phyloP scores from a whole-genome alignment of 2,888 invertebrate species.

The Odontocolon sp. region DNA sequence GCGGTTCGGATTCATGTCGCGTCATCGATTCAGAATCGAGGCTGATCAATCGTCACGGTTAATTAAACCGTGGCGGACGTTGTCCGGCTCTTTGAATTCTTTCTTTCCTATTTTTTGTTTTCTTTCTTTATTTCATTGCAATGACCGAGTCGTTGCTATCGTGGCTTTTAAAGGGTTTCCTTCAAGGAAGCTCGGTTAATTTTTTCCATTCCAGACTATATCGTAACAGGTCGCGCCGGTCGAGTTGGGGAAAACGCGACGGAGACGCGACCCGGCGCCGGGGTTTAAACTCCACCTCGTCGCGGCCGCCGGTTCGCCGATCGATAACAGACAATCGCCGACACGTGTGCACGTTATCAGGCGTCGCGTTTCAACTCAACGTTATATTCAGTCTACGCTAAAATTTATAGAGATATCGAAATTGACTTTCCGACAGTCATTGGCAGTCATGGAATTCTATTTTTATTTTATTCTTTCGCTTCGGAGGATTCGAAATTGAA shows the following conservation, averaged over 20 bases:
- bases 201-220: conserved; percentile 26
- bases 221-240: conserved; percentile 44
- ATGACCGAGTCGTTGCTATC: too few relatives aligned
- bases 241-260: conserved; percentile 12
- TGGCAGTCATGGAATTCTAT: too few relatives aligned
- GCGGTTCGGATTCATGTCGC: conserved; percentile 17
- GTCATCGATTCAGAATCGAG: conserved; percentile 22
- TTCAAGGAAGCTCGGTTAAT: too few relatives aligned
- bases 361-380: conserved; percentile 35
- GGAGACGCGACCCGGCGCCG: conserved; percentile 44
- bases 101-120: too few relatives aligned
- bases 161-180: too few relatives aligned
- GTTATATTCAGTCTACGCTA: neutral
- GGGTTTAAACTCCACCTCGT: conserved; percentile 34
- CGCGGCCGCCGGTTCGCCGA: conserved; percentile 6
- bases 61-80: conserved; percentile 32
- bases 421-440: too few relatives aligned
- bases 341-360: conserved; percentile 25
- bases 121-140: too few relatives aligned
- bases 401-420: neutral
- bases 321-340: conserved; percentile 17
- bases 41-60: conserved; percentile 39
- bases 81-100: conserved; percentile 28
- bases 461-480: too few relatives aligned
- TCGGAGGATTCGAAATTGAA: too few relatives aligned